Base-by-base conservation (phyloP, 2,888 invertebrate species). In the Chaetogeoica ovagalla region DNA sequence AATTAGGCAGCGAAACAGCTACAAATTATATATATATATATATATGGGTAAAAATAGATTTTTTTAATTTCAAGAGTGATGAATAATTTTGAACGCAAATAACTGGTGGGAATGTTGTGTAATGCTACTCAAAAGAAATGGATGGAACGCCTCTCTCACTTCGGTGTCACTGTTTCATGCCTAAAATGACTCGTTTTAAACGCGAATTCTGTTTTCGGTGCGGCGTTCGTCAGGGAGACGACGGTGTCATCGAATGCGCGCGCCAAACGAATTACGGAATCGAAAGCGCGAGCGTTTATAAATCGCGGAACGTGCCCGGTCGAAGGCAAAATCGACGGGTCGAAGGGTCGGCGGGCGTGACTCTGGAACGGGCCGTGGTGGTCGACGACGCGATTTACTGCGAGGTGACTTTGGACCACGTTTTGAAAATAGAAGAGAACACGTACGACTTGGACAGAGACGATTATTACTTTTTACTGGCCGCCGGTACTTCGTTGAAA, bases 201-300 rank as follows among this genome's bases (percentile, higher is more conserved):
- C 37, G 37, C 1, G 9, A 2, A 15, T 19, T 15, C 13, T 15
- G 17, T 30, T 30, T 30, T 30, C 9, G n/a, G n/a, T n/a, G n/a
- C n/a, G n/a, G n/a, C n/a, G 15, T 63, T 43, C 2, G 2, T 52
- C 83, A 89, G 89, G 95, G 95, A 23, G 91, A 91, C 48, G 95
- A 95, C 86, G 91, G 92, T 82, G 93, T 94, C 0, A 90, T 93
- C 85, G 95, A 94, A 84, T 94, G 94, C 85, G 89, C 91, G 4
- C 89, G 91, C 74, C 90, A 91, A 60, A 83, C 83, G 30, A 81
- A 68, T 68, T 89, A 90, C 73, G 90, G 90, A 83, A 89, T 89
- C 60, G 90, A 90, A 5, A 82, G 81, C 55, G 84, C 85, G 9
- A 83, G 86, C 52, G 86, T 90, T 8, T 91, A 90, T 85, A 90